Base-by-base conservation (phyloP, 2,113 vertebrate species). In the Scartelaos histophorus region DNA sequence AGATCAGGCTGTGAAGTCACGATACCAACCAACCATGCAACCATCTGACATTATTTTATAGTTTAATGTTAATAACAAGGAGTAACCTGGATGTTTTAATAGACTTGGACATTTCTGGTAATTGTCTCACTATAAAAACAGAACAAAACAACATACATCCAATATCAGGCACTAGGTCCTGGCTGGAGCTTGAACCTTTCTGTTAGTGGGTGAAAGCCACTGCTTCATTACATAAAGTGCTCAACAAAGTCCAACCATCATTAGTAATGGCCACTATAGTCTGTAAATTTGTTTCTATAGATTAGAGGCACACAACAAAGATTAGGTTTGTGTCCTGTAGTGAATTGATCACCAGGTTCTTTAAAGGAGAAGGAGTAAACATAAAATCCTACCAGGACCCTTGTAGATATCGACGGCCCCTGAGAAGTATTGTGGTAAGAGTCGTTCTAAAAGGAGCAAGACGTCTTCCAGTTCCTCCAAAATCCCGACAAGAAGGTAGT, bases 361-460 rank as follows among this genome's bases (percentile, higher is more conserved):
- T 38, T 9, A 38, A 43, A 11, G 38, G 2, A 43, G 38, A 43
- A 11, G 38, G 38, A 43, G 38, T 0, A 34, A 17, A 61, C 17
- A 15, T 61, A 29, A 1, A 35, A 61, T 47, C 46, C 25, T 7
- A 98, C 98, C 96, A 90, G 97, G 96, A 88, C 96, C 98, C 92
- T 98, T 98, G 93, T 99, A 99, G 92, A 99, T 97, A 88, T 87
- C 93, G 84, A 98, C 93, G 43, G 98, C 98, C 74, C 95, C 97
- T 79, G 95, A 95, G 90, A 99, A 99, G 94, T 97, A 99, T 94
- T 99, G 98, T 94, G 98, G 98, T 94, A 99, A 94, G 83, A 99
- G 95, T 94, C 98, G 95, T 92, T 99, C 97, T 86, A 99, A 89
- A 91, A 99, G 93, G 82, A 98, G 96, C 87, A 99, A 93, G 78